phyloP scores from a whole-genome alignment of 2,113 vertebrate genomes.

The Tachysurus fulvidraco region DNA sequence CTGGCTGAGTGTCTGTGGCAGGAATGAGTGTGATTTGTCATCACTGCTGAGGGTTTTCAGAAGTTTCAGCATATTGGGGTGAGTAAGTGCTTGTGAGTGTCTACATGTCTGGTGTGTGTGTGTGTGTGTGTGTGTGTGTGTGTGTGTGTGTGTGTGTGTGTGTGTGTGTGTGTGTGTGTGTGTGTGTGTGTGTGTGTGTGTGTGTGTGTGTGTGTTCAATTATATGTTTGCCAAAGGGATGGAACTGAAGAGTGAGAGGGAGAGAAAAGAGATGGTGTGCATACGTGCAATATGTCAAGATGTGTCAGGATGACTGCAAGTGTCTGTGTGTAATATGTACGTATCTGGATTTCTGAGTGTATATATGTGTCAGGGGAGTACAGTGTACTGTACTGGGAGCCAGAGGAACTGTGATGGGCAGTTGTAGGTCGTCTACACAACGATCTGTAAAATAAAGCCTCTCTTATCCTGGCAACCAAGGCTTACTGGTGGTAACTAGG shows the following conservation, averaged over 20 bases:
- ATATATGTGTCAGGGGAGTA: slow-evolving; percentile 32
- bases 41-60: slow-evolving; percentile 57
- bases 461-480: not conserved
- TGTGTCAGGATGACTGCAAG: not conserved
- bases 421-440: slow-evolving; percentile 30
- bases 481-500: slow-evolving; percentile 7
- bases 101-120: not conserved
- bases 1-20: slow-evolving; percentile 69
- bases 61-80: slow-evolving; percentile 46
- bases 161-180: slow-evolving; percentile 11
- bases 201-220: slow-evolving; percentile 14
- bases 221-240: not conserved
- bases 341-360: not conserved
- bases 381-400: slow-evolving; percentile 20
- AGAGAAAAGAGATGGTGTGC: not conserved
- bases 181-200: slow-evolving; percentile 20
- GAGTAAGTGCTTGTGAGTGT: slow-evolving; percentile 30
- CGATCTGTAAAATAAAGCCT: slow-evolving; percentile 35
- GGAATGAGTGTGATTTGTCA: slow-evolving; percentile 70
- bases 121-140: slow-evolving; percentile 20
- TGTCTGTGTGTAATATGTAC: slow-evolving; percentile 33
- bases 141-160: slow-evolving; percentile 9
- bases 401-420: slow-evolving; percentile 24
- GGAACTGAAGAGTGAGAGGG: not conserved
- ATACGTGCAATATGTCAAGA: slow-evolving; percentile 17